A percentile compares a stretch with the other conserved stretches of the same genome.
Conservation (phyloP, 2,113 vertebrate species). For the Bubalus kerabau region DNA sequence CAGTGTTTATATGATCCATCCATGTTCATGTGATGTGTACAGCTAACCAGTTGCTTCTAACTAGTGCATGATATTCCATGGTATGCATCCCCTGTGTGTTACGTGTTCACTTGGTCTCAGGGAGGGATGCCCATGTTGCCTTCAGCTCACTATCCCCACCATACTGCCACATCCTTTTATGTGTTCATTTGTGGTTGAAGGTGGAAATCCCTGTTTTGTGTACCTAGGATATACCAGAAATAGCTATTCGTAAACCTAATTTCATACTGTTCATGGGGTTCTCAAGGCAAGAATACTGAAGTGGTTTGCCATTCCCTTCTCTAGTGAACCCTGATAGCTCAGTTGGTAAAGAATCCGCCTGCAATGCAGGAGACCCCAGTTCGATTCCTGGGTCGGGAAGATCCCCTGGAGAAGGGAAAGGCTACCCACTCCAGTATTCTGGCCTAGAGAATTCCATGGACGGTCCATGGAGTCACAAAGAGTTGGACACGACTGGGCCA, state of each 20-base stretch:
- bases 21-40: neutral
- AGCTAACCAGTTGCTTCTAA: neutral
- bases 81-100: neutral
- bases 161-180: neutral
- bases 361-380: too few relatives aligned
- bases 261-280: neutral
- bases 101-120: neutral
- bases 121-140: neutral
- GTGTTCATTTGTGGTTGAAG: neutral
- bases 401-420: too few relatives aligned
- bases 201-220: neutral
- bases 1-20: neutral
- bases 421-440: too few relatives aligned
- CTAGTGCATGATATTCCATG: neutral
- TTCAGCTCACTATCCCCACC: neutral
- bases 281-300: neutral
- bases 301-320: neutral
- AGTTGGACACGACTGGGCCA: too few relatives aligned
- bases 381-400: too few relatives aligned
- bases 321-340: neutral
- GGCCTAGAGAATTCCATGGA: too few relatives aligned
- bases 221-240: neutral
- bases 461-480: too few relatives aligned
- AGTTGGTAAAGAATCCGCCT: too few relatives aligned
- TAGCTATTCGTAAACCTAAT: neutral